Evolutionary conservation across 2,888 invertebrate species (phyloP).

Genomic region (Eupithecia subfuscata): DNA sequence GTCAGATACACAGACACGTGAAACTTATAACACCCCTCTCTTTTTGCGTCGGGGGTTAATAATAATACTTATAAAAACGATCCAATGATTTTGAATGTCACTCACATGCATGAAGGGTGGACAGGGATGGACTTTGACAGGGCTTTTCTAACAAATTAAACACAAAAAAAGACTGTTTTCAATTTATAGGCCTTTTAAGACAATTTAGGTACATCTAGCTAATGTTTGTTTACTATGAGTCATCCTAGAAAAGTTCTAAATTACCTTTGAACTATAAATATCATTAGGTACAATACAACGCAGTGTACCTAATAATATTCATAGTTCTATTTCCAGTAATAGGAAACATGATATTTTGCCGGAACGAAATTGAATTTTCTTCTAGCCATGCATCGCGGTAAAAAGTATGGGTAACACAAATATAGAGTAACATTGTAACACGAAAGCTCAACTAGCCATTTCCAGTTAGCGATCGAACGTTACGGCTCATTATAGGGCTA

Average conservation of each 20-base stretch:
- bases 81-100: neutral
- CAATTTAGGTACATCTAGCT: too few relatives aligned
- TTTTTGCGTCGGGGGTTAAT: too few relatives aligned
- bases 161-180: too few relatives aligned
- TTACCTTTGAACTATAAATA: too few relatives aligned
- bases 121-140: neutral
- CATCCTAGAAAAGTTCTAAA: too few relatives aligned
- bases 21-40: too few relatives aligned
- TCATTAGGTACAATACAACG: too few relatives aligned
- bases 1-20: too few relatives aligned
- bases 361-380: slow-evolving; percentile 28
- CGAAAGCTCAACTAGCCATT: slow-evolving; percentile 72
- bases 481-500: slow-evolving; percentile 76
- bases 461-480: slow-evolving; percentile 74
- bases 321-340: slow-evolving; percentile 28
- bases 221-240: too few relatives aligned
- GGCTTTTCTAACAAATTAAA: neutral
- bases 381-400: slow-evolving; percentile 29
- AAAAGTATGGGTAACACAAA: slow-evolving; percentile 40
- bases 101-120: neutral
- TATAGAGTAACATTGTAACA: slow-evolving; percentile 62
- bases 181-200: too few relatives aligned
- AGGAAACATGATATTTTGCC: slow-evolving; percentile 22
- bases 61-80: neutral
- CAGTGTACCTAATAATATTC: neutral